Evolutionary conservation across 2,797 vertebrate genomes (phyloP).

Genomic region (Tarsius wallacei): DNA sequence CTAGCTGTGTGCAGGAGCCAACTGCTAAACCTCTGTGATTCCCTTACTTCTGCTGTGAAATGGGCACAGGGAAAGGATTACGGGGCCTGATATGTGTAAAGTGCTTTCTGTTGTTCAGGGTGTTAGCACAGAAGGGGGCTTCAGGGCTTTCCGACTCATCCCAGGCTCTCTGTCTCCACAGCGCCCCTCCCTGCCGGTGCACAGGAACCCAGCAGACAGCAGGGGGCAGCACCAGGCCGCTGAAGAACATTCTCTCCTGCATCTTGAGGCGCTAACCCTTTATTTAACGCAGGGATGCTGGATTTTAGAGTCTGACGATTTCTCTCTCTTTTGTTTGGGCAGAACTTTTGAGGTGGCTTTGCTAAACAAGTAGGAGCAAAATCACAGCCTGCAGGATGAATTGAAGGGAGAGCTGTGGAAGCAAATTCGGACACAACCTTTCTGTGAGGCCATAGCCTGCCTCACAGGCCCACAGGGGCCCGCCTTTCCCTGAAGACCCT

Average conservation of each 20-base stretch:
- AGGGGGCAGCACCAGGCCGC: neutral
- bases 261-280: rapidly evolving
- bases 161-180: rapidly evolving
- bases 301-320: neutral
- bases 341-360: neutral
- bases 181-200: rapidly evolving
- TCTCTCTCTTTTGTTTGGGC: neutral
- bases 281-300: neutral
- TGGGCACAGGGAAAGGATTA: too few species aligned
- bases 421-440: neutral
- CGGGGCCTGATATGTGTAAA: rapidly evolving
- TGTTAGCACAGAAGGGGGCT: neutral
- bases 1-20: neutral
- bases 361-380: neutral
- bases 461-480: neutral
- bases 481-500: neutral
- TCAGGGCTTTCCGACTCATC: neutral
- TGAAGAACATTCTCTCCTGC: neutral
- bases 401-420: neutral
- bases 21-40: neutral
- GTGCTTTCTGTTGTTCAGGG: neutral
- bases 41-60: neutral
- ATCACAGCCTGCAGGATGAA: neutral
- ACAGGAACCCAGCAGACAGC: neutral
- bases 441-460: neutral